Evolutionary conservation across 2,888 invertebrate species (phyloP), one percentile per base, ranked within the genome.

Genomic region (Salticus scenicus): DNA sequence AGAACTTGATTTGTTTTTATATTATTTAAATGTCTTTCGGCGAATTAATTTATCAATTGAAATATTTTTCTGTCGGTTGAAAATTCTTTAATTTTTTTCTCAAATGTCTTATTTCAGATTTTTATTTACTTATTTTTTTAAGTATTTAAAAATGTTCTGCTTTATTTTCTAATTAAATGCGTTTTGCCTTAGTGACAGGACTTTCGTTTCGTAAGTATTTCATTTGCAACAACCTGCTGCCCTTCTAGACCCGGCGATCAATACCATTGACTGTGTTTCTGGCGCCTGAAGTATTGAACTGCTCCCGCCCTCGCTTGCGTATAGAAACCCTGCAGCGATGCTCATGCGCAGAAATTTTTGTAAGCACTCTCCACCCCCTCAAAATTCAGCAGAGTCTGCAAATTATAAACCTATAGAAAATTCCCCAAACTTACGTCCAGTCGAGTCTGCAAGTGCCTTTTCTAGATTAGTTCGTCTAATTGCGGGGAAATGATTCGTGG

Each of bases 271-370:
- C 75, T 47, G 72, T 77, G 72, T 42, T 67, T 12, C 31, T 33
- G 83, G 83, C 83, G 83, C 83, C 83, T 51, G 24, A 83, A 76
- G 77, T 83, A 77, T 77, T 71, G 77, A 77, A 72, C n/a, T 27
- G n/a, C 17, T 20, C 37, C 71, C 76, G 67, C 72, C 76, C 76
- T 75, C 74, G 27, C 33, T 70, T 33, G 70, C 66, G 57, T 42
- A 24, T 28, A 63, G 57, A 75, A 81, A 81, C 75, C 75, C 81
- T 42, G 72, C 72, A 72, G 66, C 30, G 72, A 27, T 73, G 77
- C 83, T 14, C 83, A 72, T 83, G 83, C 77, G 83, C 77, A 71
- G n/a, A 77, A 73, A 64, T 42, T 74, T 31, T 20, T 63, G 67
- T 31, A n/a, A 10, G 47, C 37, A 42, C 71, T 66, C 47, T 41